Evolutionary conservation across 1,140 invertebrate species (phyloP).

Genomic region (Meloidogyne hapla): DNA sequence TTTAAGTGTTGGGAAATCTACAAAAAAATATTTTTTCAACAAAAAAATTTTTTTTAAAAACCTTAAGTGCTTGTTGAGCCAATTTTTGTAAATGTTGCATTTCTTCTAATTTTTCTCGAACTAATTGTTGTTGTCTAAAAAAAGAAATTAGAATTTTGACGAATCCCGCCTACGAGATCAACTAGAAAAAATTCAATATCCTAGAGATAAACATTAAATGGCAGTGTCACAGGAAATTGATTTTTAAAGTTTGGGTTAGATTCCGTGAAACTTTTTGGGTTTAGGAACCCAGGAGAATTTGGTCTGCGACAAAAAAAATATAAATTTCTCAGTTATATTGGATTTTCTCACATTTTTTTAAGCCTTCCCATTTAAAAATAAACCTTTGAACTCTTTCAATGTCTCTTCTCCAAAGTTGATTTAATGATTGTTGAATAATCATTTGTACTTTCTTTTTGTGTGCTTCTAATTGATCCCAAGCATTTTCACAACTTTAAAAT

Average conservation of each 20-base stretch:
- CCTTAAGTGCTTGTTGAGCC: conserved; percentile 38
- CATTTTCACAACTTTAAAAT: conserved; percentile 32
- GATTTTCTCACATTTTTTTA: conserved; percentile 50
- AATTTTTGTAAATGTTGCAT: conserved; percentile 47
- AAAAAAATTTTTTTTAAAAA: neutral
- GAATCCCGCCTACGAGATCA: no score
- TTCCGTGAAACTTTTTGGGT: no score
- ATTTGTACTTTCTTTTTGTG: conserved; percentile 42
- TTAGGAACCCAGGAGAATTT: no score
- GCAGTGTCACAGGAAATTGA: no score
- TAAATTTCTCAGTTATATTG: no score
- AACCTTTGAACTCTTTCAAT: conserved; percentile 14
- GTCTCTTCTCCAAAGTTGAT: conserved; percentile 48
- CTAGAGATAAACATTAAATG: no score
- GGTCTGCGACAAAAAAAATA: no score
- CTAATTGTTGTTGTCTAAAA: conserved; percentile 51
- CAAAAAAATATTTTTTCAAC: neutral
- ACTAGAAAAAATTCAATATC: no score
- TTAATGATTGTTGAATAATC: conserved; percentile 42
- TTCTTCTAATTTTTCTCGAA: conserved; percentile 50
- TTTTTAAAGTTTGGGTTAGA: no score
- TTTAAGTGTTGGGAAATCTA: conserved; percentile 45
- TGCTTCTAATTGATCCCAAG: conserved; percentile 44
- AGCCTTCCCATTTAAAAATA: neutral
- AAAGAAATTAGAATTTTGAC: conserved; percentile 6